Base-by-base conservation (phyloP, 1,140 invertebrate genomes). In the Maniola jurtina region DNA sequence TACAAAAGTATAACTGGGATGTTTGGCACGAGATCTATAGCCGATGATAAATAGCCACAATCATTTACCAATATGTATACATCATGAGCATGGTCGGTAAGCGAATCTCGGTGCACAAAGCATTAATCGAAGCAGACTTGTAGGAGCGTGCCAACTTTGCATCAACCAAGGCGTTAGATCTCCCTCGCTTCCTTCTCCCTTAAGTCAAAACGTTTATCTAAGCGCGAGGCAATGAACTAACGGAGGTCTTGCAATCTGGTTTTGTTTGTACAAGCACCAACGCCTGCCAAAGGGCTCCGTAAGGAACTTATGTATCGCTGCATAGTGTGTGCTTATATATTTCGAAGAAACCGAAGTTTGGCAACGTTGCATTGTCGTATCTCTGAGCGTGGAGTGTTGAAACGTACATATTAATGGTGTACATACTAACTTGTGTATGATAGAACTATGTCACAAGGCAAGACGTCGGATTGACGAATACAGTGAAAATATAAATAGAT, bases 121-220 rank as follows among this genome's bases (percentile, higher is more conserved):
- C 79, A 86, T 83, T 84, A 80, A 86, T 79, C 79, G 77, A 80
- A 61, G 63, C 65, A 72, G 76, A 78, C 77, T 70, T 72, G 77
- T 61, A 71, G 60, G 68, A 63, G 67, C 64, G 73, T 83, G 81
- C 81, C 81, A 84, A 84, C 64, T 71, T 65, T 71, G 71, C 34
- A 73, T 62, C 64, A 68, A 61, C 79, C 72, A 76, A 58, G 34
- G 36, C 15, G 14, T 36, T 65, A 66, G 79, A 77, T 36, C 77
- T 58, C 13, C 70, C 73, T 59, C 74, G 69, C 66, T 62, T 70
- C 77, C 71, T 70, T 66, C 64, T 38, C 55, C 54, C 38, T 62
- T 61, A 35, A 61, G 57, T 65, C 60, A 36, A 52, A 61, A 50
- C 62, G 61, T 70, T 68, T 35, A 52, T 38, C 63, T 66, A 67